These are phyloP conservation scores for Onchidella celtica DNA, from an alignment of 2,888 invertebrate genomes.

Conservation along the genomic window DNA sequence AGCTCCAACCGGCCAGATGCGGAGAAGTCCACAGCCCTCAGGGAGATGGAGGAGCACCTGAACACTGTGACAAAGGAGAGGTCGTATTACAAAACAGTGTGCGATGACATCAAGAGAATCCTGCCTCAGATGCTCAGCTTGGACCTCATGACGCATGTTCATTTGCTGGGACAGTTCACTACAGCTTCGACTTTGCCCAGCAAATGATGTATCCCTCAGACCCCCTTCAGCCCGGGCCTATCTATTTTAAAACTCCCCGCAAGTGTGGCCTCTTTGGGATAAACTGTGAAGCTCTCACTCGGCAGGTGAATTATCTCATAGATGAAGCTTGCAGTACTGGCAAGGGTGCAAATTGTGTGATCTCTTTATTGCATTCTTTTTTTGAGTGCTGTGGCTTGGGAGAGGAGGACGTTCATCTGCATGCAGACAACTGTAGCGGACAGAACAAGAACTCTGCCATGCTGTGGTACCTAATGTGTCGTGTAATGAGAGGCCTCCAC, in stretches of 20 bases:
- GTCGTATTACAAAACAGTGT: neutral
- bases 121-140: neutral
- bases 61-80: constrained; percentile 26
- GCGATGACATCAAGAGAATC: no score
- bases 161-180: constrained; percentile 41
- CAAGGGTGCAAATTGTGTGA: constrained; percentile 49
- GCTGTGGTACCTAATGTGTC: constrained; percentile 48
- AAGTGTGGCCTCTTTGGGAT: constrained; percentile 63
- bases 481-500: constrained; percentile 25
- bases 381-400: constrained; percentile 49
- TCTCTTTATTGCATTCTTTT: constrained; percentile 48
- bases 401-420: constrained; percentile 34
- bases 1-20: constrained; percentile 26
- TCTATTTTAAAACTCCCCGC: constrained; percentile 59
- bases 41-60: constrained; percentile 15
- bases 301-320: constrained; percentile 56
- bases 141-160: neutral
- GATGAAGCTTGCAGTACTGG: constrained; percentile 55
- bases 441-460: constrained; percentile 51
- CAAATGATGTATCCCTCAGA: constrained; percentile 59
- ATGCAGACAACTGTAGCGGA: constrained; percentile 45
- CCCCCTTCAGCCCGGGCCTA: constrained; percentile 61
- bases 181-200: constrained; percentile 61
- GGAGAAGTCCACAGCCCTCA: constrained; percentile 17
- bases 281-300: constrained; percentile 49